These are phyloP conservation scores for Dromaius novaehollandiae DNA, from an alignment of 2,113 vertebrate species.

Conservation along the genomic window DNA sequence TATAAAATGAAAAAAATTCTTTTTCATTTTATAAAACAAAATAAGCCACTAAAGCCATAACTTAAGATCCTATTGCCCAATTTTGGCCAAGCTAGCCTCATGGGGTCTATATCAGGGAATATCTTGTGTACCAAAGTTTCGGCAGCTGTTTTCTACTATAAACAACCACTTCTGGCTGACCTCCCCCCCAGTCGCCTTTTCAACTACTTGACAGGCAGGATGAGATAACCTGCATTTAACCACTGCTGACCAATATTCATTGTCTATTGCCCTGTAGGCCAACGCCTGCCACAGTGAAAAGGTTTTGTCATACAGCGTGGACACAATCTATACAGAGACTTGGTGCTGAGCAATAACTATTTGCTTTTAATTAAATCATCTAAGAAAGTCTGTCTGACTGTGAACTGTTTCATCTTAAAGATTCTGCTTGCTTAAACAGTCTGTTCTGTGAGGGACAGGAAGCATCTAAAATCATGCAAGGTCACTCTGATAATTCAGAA, in stretches of 20 bases:
- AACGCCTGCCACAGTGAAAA: not conserved
- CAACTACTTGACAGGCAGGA: not conserved
- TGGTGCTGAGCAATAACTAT: not conserved
- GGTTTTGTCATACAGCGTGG: fast-evolving
- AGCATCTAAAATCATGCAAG: not conserved
- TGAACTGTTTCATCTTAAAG: not conserved
- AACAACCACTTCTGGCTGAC: not conserved
- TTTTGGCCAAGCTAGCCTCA: not conserved
- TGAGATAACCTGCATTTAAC: not conserved
- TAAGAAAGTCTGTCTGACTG: not conserved
- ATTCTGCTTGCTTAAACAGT: not conserved
- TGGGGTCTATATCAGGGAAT: not conserved
- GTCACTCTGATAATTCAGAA: not conserved
- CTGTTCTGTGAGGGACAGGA: not conserved
- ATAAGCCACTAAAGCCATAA: not conserved
- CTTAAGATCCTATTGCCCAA: not conserved
- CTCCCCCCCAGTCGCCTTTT: not conserved
- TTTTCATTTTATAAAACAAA: not conserved
- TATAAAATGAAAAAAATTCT: not conserved
- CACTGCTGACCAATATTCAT: not conserved
- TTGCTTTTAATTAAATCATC: not conserved
- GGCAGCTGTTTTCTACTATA: not conserved
- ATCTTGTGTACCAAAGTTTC: constrained; percentile 1
- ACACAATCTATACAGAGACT: not conserved
- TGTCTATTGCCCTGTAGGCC: not conserved